phyloP scores from a whole-genome alignment of 1,140 invertebrate genomes.

The Bicyclus anynana region DNA sequence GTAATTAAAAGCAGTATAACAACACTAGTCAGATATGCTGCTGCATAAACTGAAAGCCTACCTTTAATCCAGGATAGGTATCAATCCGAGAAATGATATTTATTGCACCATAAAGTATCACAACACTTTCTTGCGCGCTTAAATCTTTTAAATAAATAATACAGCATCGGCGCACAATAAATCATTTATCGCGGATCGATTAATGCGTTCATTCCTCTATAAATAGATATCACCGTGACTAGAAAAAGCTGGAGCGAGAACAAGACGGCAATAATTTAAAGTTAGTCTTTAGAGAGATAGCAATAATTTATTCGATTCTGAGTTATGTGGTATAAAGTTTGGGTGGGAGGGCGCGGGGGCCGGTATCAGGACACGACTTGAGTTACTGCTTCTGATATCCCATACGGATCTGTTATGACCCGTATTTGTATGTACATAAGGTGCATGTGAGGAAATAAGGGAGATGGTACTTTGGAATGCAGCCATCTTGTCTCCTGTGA shows the following conservation, averaged over 20 bases:
- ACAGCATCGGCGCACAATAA: conserved; percentile 15
- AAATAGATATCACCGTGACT: conserved; percentile 33
- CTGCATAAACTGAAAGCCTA: neutral
- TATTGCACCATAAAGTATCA: conserved; percentile 21
- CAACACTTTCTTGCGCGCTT: conserved; percentile 19
- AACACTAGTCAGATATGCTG: neutral
- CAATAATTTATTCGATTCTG: conserved; percentile 65
- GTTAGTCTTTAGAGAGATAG: conserved; percentile 57
- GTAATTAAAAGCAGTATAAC: no score
- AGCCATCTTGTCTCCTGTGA: conserved; percentile 48
- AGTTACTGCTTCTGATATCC: conserved; percentile 41
- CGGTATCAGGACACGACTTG: conserved; percentile 48
- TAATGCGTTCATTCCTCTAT: conserved; percentile 27
- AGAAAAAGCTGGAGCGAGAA: conserved; percentile 55
- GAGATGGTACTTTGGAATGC: conserved; percentile 38
- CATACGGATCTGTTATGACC: conserved; percentile 20
- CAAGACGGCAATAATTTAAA: conserved; percentile 62
- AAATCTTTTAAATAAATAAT: conserved; percentile 23
- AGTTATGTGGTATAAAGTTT: conserved; percentile 67
- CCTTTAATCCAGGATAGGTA: neutral
- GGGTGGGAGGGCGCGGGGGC: conserved; percentile 54
- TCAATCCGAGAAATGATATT: conserved; percentile 15
- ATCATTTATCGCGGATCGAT: conserved; percentile 28
- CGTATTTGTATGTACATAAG: conserved; percentile 24
- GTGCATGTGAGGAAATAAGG: conserved; percentile 8